Conservation (phyloP, 2,888 invertebrate species). For the Orthonevra nobilis region DNA sequence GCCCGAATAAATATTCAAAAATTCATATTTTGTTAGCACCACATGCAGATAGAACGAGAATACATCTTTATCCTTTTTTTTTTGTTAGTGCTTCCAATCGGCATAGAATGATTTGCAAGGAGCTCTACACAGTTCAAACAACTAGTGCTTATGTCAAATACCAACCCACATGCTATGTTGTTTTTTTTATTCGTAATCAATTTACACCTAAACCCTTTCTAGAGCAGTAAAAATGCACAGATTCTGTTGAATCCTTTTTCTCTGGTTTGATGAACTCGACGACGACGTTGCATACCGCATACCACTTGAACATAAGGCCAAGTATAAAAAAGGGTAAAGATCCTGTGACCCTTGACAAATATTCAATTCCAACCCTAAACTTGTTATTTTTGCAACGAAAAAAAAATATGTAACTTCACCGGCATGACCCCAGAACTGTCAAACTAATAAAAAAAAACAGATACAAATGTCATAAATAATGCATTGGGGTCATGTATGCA, state of each 20-base stretch:
- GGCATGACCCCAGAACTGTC: slow-evolving; percentile 48
- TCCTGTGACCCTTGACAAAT: slow-evolving; percentile 14
- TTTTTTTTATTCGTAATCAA: not conserved
- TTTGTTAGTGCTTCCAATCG: not conserved
- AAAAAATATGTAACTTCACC: not conserved
- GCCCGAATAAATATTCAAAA: slow-evolving; percentile 45
- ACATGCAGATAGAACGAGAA: slow-evolving; percentile 26
- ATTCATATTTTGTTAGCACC: slow-evolving; percentile 55
- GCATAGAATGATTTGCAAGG: not conserved
- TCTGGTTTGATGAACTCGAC: slow-evolving; percentile 4
- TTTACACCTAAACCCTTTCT: not conserved
- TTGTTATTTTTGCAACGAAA: slow-evolving; percentile 35
- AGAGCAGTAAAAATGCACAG: slow-evolving; percentile 1
- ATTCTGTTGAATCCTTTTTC: not conserved
- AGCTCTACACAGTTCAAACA: slow-evolving; percentile 21
- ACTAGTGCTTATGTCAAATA: slow-evolving; percentile 5
- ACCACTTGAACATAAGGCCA: slow-evolving; percentile 26
- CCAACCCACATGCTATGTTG: too few relatives aligned
- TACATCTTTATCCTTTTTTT: too few relatives aligned
- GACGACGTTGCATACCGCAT: not conserved
- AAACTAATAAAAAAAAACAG: slow-evolving; percentile 39
- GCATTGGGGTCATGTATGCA: slow-evolving; percentile 62
- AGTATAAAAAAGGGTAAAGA: slow-evolving; percentile 23
- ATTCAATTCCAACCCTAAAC: slow-evolving; percentile 58
- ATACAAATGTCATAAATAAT: slow-evolving; percentile 65